A percentile compares a stretch with the other conserved stretches of the same genome.
Conservation (phyloP, 2,113 vertebrate genomes). For the Ctenodactylus gundi region DNA sequence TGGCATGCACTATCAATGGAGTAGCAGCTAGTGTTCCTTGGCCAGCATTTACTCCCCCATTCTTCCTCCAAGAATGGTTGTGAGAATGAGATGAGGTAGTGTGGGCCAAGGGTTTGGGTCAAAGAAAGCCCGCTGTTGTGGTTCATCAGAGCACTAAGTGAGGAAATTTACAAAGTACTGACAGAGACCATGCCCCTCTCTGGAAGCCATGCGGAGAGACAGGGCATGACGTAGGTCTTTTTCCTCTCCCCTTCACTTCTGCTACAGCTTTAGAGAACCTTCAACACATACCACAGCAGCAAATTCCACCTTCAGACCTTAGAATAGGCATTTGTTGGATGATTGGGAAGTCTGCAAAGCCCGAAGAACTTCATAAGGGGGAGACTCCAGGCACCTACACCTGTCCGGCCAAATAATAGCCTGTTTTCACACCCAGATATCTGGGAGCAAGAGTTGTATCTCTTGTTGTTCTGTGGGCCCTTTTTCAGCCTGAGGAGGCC, state of each 20-base stretch:
- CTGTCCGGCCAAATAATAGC: neutral
- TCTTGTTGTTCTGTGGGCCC: neutral
- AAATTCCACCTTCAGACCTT: neutral
- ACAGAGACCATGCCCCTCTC: neutral
- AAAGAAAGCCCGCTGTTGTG: neutral
- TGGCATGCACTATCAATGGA: neutral
- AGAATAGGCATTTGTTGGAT: neutral
- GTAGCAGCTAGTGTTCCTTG: neutral
- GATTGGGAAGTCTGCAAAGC: neutral
- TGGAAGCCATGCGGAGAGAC: neutral
- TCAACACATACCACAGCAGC: accelerated
- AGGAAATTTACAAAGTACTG: neutral
- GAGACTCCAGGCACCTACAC: neutral
- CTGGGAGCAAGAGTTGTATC: neutral
- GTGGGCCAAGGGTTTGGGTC: neutral
- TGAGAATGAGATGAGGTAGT: neutral
- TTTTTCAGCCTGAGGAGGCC: neutral
- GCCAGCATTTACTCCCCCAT: neutral
- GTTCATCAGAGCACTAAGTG: neutral
- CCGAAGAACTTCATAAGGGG: neutral
- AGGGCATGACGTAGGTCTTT: accelerated
- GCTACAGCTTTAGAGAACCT: neutral
- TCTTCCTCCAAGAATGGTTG: neutral
- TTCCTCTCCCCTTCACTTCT: neutral
- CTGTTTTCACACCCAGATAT: neutral